Evolutionary conservation across 2,797 vertebrate genomes (phyloP).

Genomic region (Denticeps clupeoides): DNA sequence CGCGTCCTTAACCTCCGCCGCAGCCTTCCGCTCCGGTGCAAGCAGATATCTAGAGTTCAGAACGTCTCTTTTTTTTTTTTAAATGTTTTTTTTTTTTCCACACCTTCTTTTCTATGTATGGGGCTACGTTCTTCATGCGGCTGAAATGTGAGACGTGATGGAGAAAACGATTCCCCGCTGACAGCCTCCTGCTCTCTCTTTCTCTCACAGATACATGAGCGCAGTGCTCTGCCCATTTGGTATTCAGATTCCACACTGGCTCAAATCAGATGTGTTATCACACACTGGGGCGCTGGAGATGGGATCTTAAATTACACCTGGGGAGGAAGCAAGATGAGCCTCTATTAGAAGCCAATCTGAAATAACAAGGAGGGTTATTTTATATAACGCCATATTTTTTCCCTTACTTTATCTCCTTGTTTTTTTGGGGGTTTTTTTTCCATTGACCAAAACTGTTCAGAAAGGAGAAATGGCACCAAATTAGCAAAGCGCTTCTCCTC

Average conservation of each 20-base stretch:
- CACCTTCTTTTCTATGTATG: not conserved
- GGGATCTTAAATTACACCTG: constrained; percentile 58
- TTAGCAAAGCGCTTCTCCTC: constrained; percentile 32
- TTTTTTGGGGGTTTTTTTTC: constrained; percentile 5
- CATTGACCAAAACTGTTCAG: no score
- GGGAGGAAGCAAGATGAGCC: constrained; percentile 29
- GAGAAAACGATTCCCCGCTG: no score
- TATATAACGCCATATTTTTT: constrained; percentile 25
- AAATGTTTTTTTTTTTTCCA: constrained; percentile 31
- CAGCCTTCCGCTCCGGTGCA: constrained; percentile 28
- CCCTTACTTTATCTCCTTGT: constrained; percentile 10
- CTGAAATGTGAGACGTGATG: no score
- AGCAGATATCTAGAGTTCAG: not conserved
- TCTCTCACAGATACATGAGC: constrained; percentile 26
- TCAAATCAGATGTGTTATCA: constrained; percentile 57
- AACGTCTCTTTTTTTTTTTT: constrained; percentile 4
- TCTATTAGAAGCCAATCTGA: constrained; percentile 37
- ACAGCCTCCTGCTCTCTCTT: no score
- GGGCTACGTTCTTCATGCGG: no score
- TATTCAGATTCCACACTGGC: constrained; percentile 47
- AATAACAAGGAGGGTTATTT: constrained; percentile 41
- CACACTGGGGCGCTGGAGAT: constrained; percentile 47
- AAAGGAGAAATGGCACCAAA: constrained; percentile 26
- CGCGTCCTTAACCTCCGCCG: constrained; percentile 65
- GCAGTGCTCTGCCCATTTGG: constrained; percentile 40